Base-by-base conservation (phyloP, 92 coral and sea anemone species). In the Virgularia gustaviana region DNA sequence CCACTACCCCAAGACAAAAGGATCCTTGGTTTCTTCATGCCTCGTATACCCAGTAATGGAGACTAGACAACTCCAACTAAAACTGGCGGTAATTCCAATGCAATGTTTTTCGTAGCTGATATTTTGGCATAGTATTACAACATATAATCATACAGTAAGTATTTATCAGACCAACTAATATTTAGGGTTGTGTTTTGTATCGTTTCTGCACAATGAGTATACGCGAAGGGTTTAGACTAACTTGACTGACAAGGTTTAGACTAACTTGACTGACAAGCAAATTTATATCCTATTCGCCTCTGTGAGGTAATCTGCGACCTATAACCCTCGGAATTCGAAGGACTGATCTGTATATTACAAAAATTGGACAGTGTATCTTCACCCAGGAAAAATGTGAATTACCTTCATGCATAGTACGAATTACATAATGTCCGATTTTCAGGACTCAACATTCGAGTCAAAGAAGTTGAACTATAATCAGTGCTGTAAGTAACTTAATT, bases 141-240 rank as follows among this genome's bases (percentile, higher is more conserved):
- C 11, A 19, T 38, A 18, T 38, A 22, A 20, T 18, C n/a, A n/a
- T n/a, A n/a, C n/a, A n/a, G n/a, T n/a, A n/a, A n/a, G n/a, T n/a
- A n/a, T n/a, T n/a, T n/a, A n/a, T n/a, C 20, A 64, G 43, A 64
- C 71, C 55, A 22, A 24, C 71, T 64, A 64, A 64, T 64, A 64
- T 64, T 64, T 64, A 38, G 71, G 53, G 30, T 64, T 52, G 71
- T 24, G 15, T 64, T 36, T 2, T 32, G 49, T 33, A 0, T 9
- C 13, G 0, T 57, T 43, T 16, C 51, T 1, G 13, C 20, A 13
- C 20, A 13, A 13, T 54, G 31, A 12, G 23, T 12, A 12, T n/a
- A 20, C 10, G 9, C 5, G 34, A 64, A 64, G 71, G 12, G 8
- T n/a, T 62, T 19, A 30, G 19, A 27, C 33, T 18, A 18, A 30